Evolutionary conservation across 2,113 vertebrate genomes (phyloP), one percentile per base, ranked within the genome.

Genomic region (Scytalopus superciliaris): DNA sequence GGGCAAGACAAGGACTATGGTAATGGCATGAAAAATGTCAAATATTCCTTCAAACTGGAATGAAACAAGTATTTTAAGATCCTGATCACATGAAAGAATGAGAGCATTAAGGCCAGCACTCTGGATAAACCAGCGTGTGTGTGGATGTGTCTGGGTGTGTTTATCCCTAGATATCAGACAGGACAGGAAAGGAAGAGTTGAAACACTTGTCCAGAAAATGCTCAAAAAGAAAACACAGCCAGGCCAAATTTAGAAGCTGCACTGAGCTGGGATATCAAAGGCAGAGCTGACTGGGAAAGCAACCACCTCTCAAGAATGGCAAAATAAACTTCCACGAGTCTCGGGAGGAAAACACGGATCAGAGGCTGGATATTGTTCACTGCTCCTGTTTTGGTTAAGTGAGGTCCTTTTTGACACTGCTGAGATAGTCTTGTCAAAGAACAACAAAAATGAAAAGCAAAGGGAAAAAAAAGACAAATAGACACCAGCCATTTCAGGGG

Each of bases 111-210:
- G 47, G 9, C 18, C 33, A 55, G 39, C 9, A 22, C 17, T 68
- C 40, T 63, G 82, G 74, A 82, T 66, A 93, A 83, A 74, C 14
- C 49, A 62, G 49, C 25, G 1, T 47, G 11, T 63, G 40, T 60
- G 55, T 56, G 66, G 35, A 47, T 95, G 81, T 42, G 50, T 59
- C 59, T 0, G 27, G 49, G 64, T 93, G 83, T 95, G 96, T 95
- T 96, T 96, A 96, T 90, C 94, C 90, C 83, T 90, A 95, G 94
- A 95, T 96, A 96, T 95, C 94, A 97, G 92, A 95, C 93, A 97
- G 92, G 72, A 96, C 96, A 96, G 96, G 96, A 97, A 96, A 96
- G 94, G 95, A 97, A 97, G 96, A 97, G 90, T 42, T 75, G 93
- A 91, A 95, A 94, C 84, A 89, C 94, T 96, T 84, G 94, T 94